Base-by-base conservation (phyloP, 1,140 invertebrate species). In the Pseudomyrmex pallidus region DNA sequence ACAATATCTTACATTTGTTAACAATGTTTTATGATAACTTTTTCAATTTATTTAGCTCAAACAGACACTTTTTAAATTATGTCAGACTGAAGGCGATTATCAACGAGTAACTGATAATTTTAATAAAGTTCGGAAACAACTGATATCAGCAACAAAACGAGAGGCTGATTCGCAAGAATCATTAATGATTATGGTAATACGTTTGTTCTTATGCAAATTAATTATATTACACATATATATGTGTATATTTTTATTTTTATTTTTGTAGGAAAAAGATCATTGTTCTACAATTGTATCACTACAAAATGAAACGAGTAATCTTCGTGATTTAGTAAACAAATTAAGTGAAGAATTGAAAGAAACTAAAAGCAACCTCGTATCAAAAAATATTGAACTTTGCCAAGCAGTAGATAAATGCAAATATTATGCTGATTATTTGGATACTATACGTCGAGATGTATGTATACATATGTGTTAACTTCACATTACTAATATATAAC, bases 201-300 rank as follows among this genome's bases (percentile, higher is more conserved):
- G 0, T 35, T 5, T 35, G 35, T 35, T 35, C 1, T 35, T 35
- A 35, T 35, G 35, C 5, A 35, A 35, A 35, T 35, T 35, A 35
- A 35, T 35, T 35, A 35, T 35, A 0, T 35, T 35, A 35, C 35
- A 35, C 5, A 35, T 35, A 35, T 35, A 5, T 35, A 5, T 35
- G 35, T 35, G 25, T 35, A 46, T 35, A 46, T 57, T 63, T 66
- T 10, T 83, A 48, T 35, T 17, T 63, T 62, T 73, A 25, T 54
- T 62, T 64, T 72, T 88, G 67, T 74, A 93, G 92, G 88, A 92
- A 74, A 87, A 83, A 50, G 80, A 87, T 13, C 90, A 90, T 62
- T 83, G 80, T 61, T 63, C 66, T 7, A 90, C 89, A 66, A 61
- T 87, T 62, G 48, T 61, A 57, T 82, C 12, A 70, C 15, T 80